Conservation (phyloP, 2,888 invertebrate genomes). For the Erynnis tages region DNA sequence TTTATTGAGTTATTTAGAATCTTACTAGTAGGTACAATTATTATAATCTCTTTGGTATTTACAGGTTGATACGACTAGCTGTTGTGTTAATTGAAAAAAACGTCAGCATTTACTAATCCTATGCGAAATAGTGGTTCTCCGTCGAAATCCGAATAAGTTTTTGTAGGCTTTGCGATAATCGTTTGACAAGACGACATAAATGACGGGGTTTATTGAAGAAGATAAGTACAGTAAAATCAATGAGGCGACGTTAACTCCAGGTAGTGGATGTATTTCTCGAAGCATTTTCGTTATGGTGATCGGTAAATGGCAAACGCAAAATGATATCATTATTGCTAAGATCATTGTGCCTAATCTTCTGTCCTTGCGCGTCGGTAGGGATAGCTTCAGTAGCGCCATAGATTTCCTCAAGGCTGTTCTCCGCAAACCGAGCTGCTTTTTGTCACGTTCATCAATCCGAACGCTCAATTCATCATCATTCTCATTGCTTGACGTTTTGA, state of each 20-base stretch:
- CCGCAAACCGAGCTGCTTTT: conserved; percentile 36
- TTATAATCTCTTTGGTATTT: too few relatives aligned
- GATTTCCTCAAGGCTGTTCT: conserved; percentile 58
- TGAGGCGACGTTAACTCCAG: conserved; percentile 88
- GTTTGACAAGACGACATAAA: conserved; percentile 96
- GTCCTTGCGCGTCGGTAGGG: conserved; percentile 88
- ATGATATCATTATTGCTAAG: conserved; percentile 93
- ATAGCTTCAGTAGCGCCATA: conserved; percentile 69
- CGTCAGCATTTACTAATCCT: neutral
- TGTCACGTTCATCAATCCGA: conserved; percentile 5
- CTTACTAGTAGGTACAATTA: too few relatives aligned
- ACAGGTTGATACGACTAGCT: neutral
- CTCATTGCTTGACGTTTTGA: conserved; percentile 1
- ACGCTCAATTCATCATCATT: neutral
- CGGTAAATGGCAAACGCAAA: conserved; percentile 94
- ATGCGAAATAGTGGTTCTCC: neutral
- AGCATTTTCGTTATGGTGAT: conserved; percentile 92
- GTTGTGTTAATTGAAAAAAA: neutral
- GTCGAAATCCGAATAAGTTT: conserved; percentile 84
- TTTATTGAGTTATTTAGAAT: too few relatives aligned
- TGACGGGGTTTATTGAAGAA: conserved; percentile 94
- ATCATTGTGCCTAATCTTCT: conserved; percentile 92
- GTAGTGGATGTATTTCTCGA: conserved; percentile 83
- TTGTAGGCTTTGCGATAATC: conserved; percentile 95
- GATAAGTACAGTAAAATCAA: conserved; percentile 92